These are phyloP conservation scores for Molossus molossus DNA, from an alignment of 2,797 vertebrate genomes.

Conservation along the genomic window DNA sequence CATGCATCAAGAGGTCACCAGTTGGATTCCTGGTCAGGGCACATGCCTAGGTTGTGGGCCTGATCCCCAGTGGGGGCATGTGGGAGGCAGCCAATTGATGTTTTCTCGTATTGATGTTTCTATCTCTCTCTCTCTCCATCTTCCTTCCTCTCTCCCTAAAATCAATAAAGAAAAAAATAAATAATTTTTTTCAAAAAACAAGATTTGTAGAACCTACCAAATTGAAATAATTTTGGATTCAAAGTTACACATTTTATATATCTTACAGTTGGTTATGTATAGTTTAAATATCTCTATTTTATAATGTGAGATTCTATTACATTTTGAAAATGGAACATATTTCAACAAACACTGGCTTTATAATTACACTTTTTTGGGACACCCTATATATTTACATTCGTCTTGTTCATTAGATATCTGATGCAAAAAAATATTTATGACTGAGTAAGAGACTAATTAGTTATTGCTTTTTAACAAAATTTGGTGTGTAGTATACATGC, in stretches of 20 bases:
- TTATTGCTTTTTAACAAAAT: constrained; percentile 76
- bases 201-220: background rate
- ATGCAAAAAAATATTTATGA: background rate
- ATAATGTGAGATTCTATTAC: background rate
- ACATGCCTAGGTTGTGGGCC: too few species aligned
- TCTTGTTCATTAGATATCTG: background rate
- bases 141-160: too few species aligned
- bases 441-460: constrained; percentile 71
- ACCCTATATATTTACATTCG: too few species aligned
- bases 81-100: too few species aligned
- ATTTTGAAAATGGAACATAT: too few species aligned
- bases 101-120: too few species aligned
- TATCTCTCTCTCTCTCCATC: too few species aligned
- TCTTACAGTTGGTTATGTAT: background rate
- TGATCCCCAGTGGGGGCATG: too few species aligned
- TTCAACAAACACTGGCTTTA: too few species aligned
- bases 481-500: constrained; percentile 67
- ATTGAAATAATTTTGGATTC: background rate
- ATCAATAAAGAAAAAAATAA: background rate
- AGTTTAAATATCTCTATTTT: background rate
- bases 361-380: too few species aligned
- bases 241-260: background rate
- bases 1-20: too few species aligned
- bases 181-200: background rate
- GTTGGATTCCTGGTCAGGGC: too few species aligned